Evolutionary conservation across 2,797 vertebrate genomes (phyloP).

Genomic region (Cyclura pinguis): DNA sequence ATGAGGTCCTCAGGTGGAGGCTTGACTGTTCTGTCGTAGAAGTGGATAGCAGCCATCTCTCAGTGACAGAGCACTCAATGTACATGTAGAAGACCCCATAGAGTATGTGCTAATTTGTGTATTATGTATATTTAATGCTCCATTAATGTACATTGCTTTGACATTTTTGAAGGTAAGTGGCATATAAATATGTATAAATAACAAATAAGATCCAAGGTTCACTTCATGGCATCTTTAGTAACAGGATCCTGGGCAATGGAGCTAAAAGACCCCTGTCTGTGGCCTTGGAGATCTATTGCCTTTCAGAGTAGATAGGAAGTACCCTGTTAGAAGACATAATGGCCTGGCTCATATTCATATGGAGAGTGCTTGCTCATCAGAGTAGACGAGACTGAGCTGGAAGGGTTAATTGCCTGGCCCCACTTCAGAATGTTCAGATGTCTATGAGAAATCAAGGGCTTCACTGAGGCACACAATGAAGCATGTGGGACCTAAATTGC

Average conservation of each 20-base stretch:
- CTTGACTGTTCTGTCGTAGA: not conserved
- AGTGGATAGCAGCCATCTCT: not conserved
- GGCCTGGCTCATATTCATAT: not conserved
- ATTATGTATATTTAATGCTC: too few relatives aligned
- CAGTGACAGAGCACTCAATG: not conserved
- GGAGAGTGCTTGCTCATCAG: not conserved
- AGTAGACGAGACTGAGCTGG: not conserved
- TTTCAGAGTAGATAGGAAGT: not conserved
- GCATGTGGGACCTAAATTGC: not conserved
- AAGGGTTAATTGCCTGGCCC: not conserved
- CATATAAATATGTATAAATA: too few relatives aligned
- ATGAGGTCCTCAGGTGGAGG: not conserved
- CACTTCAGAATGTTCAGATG: not conserved
- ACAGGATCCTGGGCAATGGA: not conserved
- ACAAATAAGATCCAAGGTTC: not conserved
- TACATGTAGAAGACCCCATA: not conserved
- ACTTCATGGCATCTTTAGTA: not conserved
- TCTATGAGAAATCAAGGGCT: not conserved
- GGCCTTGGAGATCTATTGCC: not conserved
- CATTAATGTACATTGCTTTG: too few relatives aligned
- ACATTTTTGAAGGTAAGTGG: too few relatives aligned
- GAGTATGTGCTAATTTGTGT: too few relatives aligned
- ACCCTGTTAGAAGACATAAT: not conserved
- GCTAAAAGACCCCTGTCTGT: not conserved
- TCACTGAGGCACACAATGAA: not conserved